Percentiles rank a stretch among this genome's conserved stretches.
These are phyloP conservation scores for Temnothorax unifasciatus DNA, from an alignment of 2,888 invertebrate genomes.

Conservation along the genomic window DNA sequence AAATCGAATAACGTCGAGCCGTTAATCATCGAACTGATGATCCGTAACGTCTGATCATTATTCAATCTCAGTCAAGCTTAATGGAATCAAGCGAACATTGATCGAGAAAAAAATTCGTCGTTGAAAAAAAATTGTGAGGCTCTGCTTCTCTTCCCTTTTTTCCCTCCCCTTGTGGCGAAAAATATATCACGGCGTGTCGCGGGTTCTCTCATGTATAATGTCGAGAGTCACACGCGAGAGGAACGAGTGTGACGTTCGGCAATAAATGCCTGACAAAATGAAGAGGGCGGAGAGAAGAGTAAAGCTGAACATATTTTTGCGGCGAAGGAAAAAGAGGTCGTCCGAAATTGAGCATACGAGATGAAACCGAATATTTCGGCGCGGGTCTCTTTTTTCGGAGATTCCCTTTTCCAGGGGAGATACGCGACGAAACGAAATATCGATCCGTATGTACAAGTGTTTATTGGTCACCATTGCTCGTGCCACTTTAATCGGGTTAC, in stretches of 20 bases:
- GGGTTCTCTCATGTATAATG: conserved; percentile 23
- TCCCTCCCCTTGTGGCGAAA: too few relatives aligned
- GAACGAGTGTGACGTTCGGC: conserved; percentile 13
- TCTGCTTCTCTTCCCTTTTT: not conserved
- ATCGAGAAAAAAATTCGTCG: not conserved
- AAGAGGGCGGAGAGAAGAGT: not conserved
- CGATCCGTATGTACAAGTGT: conserved; percentile 26
- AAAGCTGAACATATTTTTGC: conserved; percentile 22
- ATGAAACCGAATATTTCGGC: not conserved
- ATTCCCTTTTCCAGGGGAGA: not conserved
- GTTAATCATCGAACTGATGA: conserved; percentile 3
- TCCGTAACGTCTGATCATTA: not conserved
- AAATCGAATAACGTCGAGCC: not conserved
- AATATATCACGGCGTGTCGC: conserved; percentile 9
- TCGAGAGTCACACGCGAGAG: not conserved
- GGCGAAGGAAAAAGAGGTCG: not conserved
- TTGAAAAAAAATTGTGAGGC: conserved; percentile 1
- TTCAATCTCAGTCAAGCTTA: not conserved
- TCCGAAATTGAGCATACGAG: conserved; percentile 7
- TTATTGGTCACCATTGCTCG: conserved; percentile 29
- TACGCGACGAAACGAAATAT: conserved; percentile 28
- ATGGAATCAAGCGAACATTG: not conserved
- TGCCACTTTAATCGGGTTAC: conserved; percentile 40
- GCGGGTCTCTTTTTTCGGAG: not conserved
- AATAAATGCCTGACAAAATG: conserved; percentile 41